Evolutionary conservation across 2,888 invertebrate genomes (phyloP), one percentile per base, ranked within the genome.

Genomic region (Mylabris sibirica): DNA sequence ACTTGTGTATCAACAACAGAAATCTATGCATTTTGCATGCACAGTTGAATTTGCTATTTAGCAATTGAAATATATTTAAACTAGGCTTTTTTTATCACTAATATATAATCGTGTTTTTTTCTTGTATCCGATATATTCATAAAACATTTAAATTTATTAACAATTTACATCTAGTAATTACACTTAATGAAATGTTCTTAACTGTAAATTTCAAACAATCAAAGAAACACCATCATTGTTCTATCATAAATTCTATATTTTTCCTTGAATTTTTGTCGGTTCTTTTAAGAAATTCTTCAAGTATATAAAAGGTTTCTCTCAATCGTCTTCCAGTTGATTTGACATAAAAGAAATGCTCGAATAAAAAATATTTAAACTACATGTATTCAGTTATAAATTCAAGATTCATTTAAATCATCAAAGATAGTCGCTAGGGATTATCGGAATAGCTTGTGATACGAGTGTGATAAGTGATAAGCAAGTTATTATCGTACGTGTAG

Each of bases 21-120:
- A 66, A 66, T 66, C 66, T 66, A 44, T 62, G 66, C 57, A 62
- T 44, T 66, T 66, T 66, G 44, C 61, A 66, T 66, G 66, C 66
- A 62, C 14, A 60, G 66, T 66, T 66, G 57, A 53, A 26, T 49
- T 22, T 62, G 30, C 66, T 66, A 20, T 60, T 66, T 66, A 66
- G 62, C 66, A 66, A 57, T 60, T 66, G 62, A 66, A 66, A 66
- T 66, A 57, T 66, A 66, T 62, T 57, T 61, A 66, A 66, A 66
- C 4, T 53, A 61, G 35, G 11, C 38, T 35, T 62, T 60, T n/a
- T 65, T 17, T 65, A 22, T 44, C 1, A 44, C 6, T 11, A 44
- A 17, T 44, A 44, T 14, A 41, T 41, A 2, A 44, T 38, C 17
- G n/a, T 44, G 3, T 12, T 12, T 38, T 12, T 12, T 14, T 38